Evolutionary conservation across 1,140 invertebrate species (phyloP).

Genomic region (Periplaneta americana): DNA sequence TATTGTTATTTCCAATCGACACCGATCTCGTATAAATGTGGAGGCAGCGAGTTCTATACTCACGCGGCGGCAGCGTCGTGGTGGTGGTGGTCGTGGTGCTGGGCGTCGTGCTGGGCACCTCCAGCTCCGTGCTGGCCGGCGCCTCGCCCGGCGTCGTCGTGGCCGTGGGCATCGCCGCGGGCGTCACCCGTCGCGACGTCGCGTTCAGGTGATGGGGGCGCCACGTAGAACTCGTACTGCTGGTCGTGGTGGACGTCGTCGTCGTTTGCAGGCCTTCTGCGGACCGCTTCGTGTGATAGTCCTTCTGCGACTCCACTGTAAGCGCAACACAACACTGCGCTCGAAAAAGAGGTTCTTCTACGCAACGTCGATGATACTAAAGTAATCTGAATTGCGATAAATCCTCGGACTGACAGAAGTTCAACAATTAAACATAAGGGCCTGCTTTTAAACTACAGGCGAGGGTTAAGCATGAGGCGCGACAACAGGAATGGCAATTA

Average conservation of each 20-base stretch:
- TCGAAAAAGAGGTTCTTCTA: too few species aligned
- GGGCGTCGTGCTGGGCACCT: slow-evolving; percentile 26
- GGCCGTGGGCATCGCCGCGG: slow-evolving; percentile 37
- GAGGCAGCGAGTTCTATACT: slow-evolving; percentile 1
- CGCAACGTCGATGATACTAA: neutral
- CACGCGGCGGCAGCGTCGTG: slow-evolving; percentile 28
- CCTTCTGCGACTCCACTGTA: slow-evolving; percentile 81
- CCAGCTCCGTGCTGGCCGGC: slow-evolving; percentile 32
- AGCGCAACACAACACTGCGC: slow-evolving; percentile 23
- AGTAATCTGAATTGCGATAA: too few species aligned
- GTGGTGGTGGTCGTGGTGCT: slow-evolving; percentile 20
- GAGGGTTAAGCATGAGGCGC: too few species aligned
- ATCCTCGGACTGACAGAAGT: too few species aligned
- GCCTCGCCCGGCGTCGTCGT: slow-evolving; percentile 27
- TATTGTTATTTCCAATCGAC: too few species aligned
- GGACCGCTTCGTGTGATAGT: slow-evolving; percentile 67
- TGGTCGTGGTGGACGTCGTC: slow-evolving; percentile 25
- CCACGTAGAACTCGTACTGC: slow-evolving; percentile 24
- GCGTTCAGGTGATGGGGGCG: slow-evolving; percentile 19
- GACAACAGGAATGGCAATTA: too few species aligned
- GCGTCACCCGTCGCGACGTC: neutral
- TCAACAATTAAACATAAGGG: too few species aligned
- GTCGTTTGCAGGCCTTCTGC: slow-evolving; percentile 42
- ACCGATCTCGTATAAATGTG: neutral
- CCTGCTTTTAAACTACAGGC: too few species aligned